A percentile compares a stretch with the other conserved stretches of the same genome.
phyloP scores from a whole-genome alignment of 2,888 invertebrate genomes.

The Cerceris rybyensis region DNA sequence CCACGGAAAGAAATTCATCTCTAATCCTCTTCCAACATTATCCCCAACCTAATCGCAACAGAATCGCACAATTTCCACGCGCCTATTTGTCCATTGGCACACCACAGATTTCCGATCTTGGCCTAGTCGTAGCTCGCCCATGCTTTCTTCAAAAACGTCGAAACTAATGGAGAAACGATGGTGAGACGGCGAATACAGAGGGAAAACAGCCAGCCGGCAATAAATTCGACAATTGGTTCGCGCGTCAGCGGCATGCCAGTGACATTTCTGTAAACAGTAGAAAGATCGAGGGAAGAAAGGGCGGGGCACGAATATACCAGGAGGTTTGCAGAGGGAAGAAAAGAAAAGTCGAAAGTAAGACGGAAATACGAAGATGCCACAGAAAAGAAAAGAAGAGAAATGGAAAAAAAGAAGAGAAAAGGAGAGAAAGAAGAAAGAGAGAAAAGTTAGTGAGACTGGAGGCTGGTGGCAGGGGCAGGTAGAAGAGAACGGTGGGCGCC shows the following conservation, averaged over 20 bases:
- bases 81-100: conserved; percentile 18
- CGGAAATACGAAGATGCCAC: not conserved
- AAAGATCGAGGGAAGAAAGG: conserved; percentile 30
- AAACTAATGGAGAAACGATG: conserved; percentile 53
- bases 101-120: conserved; percentile 32
- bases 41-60: conserved; percentile 14
- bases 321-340: conserved; percentile 1
- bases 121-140: conserved; percentile 3
- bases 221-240: conserved; percentile 67
- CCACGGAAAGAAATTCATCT: not conserved
- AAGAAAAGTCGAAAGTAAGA: conserved; percentile 2
- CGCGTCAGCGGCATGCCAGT: conserved; percentile 49
- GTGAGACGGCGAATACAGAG: conserved; percentile 32
- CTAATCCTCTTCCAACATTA: conserved; percentile 28
- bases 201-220: conserved; percentile 38
- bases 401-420: conserved; percentile 19
- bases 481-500: conserved; percentile 66
- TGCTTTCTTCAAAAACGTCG: conserved; percentile 35
- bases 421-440: conserved; percentile 24
- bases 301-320: conserved; percentile 3
- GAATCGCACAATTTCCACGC: conserved; percentile 23
- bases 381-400: conserved; percentile 19
- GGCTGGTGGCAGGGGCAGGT: conserved; percentile 64
- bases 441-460: conserved; percentile 28
- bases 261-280: conserved; percentile 62